Conservation (phyloP, 2,797 vertebrate genomes). For the Acrossocheilus wenchowensis region DNA sequence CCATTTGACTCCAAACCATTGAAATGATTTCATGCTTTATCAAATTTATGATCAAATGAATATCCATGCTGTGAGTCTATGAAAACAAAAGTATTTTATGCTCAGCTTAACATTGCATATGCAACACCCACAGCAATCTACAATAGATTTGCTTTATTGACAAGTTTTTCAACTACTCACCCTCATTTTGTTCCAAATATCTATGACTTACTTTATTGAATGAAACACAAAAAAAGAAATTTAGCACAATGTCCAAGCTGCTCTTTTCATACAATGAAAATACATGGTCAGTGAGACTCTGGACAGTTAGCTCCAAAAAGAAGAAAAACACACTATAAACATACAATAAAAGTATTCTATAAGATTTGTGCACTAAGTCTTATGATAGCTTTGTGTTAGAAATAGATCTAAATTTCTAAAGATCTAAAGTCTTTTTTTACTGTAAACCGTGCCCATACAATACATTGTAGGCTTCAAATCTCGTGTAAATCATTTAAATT, state of each 20-base stretch:
- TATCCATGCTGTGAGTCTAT: neutral
- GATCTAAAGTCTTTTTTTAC: neutral
- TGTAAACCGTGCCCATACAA: neutral
- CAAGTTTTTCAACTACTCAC: too few species aligned
- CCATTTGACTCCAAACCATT: neutral
- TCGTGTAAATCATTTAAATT: neutral
- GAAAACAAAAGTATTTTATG: neutral
- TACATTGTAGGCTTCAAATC: neutral
- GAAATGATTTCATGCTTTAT: neutral
- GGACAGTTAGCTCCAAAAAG: neutral
- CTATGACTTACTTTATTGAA: constrained; percentile 14
- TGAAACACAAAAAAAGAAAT: constrained; percentile 20
- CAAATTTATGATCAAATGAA: constrained; percentile 13
- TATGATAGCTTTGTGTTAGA: neutral
- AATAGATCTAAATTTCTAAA: neutral
- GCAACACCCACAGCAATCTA: neutral
- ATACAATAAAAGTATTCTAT: neutral
- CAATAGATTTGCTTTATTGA: neutral
- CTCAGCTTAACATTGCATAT: neutral
- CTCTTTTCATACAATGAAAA: neutral
- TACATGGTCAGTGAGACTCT: neutral
- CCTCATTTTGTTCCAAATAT: neutral
- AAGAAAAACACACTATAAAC: neutral
- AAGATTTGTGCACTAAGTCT: neutral
- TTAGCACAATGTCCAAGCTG: neutral